These are phyloP conservation scores for Autographa gamma DNA, from an alignment of 2,888 invertebrate genomes.

Conservation along the genomic window DNA sequence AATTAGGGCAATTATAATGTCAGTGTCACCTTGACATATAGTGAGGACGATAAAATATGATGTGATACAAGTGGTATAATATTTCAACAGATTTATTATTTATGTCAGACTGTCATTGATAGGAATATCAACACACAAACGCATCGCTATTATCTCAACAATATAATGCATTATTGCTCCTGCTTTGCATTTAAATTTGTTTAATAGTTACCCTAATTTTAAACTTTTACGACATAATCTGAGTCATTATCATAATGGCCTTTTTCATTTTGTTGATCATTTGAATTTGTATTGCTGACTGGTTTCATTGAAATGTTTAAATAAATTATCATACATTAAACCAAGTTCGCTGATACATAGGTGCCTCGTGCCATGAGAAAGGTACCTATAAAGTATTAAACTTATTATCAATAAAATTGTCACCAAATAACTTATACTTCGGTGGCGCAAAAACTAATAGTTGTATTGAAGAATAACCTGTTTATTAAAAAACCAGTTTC, in stretches of 20 bases:
- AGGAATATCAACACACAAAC: neutral
- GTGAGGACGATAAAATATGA: slow-evolving; percentile 51
- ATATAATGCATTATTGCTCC: neutral
- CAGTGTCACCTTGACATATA: slow-evolving; percentile 73
- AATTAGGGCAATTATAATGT: slow-evolving; percentile 77
- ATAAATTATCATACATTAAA: slow-evolving; percentile 7
- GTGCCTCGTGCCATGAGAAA: neutral
- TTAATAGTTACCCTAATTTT: neutral
- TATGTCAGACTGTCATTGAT: slow-evolving; percentile 1
- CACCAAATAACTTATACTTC: slow-evolving; percentile 40
- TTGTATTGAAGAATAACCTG: slow-evolving; percentile 19
- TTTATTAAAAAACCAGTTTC: slow-evolving; percentile 20
- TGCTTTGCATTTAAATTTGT: slow-evolving; percentile 2
- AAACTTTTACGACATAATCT: neutral
- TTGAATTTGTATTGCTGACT: neutral
- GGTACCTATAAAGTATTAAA: slow-evolving; percentile 9
- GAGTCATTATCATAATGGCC: neutral
- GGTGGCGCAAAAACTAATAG: slow-evolving; percentile 4
- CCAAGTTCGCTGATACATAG: slow-evolving; percentile 15
- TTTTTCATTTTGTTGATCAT: neutral
- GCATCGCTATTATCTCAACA: neutral
- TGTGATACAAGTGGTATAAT: slow-evolving; percentile 17
- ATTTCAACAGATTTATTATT: slow-evolving; percentile 27
- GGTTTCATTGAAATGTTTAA: slow-evolving; percentile 3
- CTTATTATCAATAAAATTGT: slow-evolving; percentile 33